phyloP scores from a whole-genome alignment of 2,113 vertebrate genomes.

The Ginglymostoma cirratum region DNA sequence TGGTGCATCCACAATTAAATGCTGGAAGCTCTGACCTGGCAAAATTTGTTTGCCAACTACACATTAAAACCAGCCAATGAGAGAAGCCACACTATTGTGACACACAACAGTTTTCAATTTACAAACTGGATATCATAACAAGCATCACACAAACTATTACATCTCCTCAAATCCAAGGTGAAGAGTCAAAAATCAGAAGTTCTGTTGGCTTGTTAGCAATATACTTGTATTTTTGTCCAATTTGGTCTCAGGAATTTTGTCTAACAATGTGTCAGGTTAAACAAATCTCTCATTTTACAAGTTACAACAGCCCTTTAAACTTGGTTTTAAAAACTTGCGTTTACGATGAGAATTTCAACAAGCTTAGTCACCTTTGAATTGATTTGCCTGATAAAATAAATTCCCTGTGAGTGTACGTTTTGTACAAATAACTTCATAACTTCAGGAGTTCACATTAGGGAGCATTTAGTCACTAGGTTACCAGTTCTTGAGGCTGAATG shows the following conservation, averaged over 20 bases:
- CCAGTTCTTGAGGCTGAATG: background rate
- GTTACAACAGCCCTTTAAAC: background rate
- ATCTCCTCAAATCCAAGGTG: background rate
- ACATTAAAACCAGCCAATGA: background rate
- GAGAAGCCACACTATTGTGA: background rate
- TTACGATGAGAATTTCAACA: background rate
- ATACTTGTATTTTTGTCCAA: background rate
- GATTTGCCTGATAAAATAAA: background rate
- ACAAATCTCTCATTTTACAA: background rate
- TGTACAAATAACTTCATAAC: background rate
- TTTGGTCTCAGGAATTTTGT: background rate
- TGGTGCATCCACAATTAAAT: background rate
- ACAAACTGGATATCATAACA: background rate
- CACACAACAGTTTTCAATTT: background rate
- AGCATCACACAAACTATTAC: background rate
- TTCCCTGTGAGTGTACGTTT: background rate
- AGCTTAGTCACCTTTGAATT: background rate
- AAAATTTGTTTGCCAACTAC: background rate
- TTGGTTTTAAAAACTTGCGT: background rate
- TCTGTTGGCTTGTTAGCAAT: background rate
- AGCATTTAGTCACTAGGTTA: background rate
- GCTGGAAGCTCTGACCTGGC: background rate
- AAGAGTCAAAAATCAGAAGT: background rate
- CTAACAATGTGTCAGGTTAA: background rate
- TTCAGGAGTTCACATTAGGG: background rate